phyloP scores from a whole-genome alignment of 2,113 vertebrate species.

The Albula goreensis region DNA sequence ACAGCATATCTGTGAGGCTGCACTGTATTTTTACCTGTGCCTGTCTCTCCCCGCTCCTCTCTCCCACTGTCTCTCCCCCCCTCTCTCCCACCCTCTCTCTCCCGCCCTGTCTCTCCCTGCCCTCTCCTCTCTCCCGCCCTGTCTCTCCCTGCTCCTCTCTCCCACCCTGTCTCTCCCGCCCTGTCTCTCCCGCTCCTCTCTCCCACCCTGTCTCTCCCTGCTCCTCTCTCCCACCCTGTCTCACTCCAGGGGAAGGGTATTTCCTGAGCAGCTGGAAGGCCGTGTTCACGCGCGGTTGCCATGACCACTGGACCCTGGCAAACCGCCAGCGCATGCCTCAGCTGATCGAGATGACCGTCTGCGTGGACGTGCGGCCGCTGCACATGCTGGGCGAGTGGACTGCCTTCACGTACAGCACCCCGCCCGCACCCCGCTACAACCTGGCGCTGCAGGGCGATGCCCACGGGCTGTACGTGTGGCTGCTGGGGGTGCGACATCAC shows the following conservation, averaged over 20 bases:
- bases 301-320: constrained; percentile 68
- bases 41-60: no score
- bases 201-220: not conserved
- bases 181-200: not conserved
- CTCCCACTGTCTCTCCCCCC: no score
- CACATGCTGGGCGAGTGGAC: constrained; percentile 60
- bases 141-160: not conserved
- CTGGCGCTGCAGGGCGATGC: constrained; percentile 67
- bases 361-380: constrained; percentile 61
- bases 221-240: not conserved
- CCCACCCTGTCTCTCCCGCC: not conserved
- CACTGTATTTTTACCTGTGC: no score
- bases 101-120: no score
- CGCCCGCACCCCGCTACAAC: constrained; percentile 40
- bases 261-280: constrained; percentile 68
- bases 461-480: constrained; percentile 60
- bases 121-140: not conserved
- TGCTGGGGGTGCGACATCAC: constrained; percentile 60
- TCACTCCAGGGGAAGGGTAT: constrained; percentile 38
- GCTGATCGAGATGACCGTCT: constrained; percentile 62
- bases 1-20: no score
- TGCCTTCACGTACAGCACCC: constrained; percentile 66
- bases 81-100: no score
- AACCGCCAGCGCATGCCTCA: constrained; percentile 40
- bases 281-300: constrained; percentile 56